Base-by-base conservation (phyloP, 2,797 vertebrate genomes). In the Rhabdomys pumilio region DNA sequence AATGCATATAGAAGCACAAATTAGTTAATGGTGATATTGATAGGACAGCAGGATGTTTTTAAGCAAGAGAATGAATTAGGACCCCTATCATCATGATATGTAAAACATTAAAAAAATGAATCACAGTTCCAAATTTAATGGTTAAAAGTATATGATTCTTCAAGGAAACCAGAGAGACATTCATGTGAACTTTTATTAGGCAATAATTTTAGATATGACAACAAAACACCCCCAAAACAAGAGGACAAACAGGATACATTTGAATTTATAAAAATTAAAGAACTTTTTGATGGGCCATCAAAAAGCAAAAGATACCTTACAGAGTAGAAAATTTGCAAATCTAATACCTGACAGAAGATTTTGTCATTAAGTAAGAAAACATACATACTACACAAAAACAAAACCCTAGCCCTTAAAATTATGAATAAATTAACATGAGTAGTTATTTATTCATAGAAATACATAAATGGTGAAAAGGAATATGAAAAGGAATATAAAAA, bases 121-220 rank as follows among this genome's bases (percentile, higher is more conserved):
- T 53, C 14, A 92, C 14, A 61, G 17, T 44, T 3, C 4, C 4
- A 72, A 81, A 72, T 82, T 6, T 63, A 82, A 81, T 24, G 55
- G 4, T 6, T 77, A 72, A 77, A 97, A 89, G 24, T 81, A 41
- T 38, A 95, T 91, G 91, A 89, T 89, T 92, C 50, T 89, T 44
- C 63, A 75, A 91, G 19, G 44, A 95, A 93, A 8, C 38, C 3
- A 93, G 38, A 15, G 31, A 12, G 61, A 93, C 44, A 93, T 69
- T 20, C 77, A 50, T 88, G 15, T 91, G 41, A 73, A 47, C 1
- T 82, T 90, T n/a, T 20, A 87, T 90, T 88, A 77, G 38, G 22
- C 34, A 89, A 44, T 7, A 65, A 44, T 92, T 81, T 95, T 89
- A 91, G 72, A 65, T 57, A 57, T 41, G 26, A 53, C 15, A 69